phyloP scores from a whole-genome alignment of 2,113 vertebrate species.

The Neomonachus schauinslandi region DNA sequence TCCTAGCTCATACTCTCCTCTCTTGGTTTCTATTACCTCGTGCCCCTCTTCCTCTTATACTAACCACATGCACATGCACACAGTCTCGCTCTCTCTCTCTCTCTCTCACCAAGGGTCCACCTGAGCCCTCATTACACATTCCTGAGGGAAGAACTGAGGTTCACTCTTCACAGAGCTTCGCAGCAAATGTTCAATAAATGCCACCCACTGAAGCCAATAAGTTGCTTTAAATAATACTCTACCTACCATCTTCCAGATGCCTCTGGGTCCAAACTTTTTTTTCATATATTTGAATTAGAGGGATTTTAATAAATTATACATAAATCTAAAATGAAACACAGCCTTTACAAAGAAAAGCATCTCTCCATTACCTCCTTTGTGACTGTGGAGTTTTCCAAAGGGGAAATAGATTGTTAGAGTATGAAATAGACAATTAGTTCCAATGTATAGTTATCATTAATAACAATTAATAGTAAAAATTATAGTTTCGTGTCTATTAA shows the following conservation, averaged over 20 bases:
- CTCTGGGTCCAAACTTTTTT: not conserved
- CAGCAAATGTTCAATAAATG: not conserved
- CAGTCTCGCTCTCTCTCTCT: not conserved
- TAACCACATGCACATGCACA: not conserved
- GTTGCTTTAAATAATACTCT: not conserved
- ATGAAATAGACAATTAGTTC: slow-evolving; percentile 24
- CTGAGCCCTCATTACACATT: not conserved
- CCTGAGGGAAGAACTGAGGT: not conserved
- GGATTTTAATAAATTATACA: slow-evolving; percentile 4
- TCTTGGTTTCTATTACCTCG: not conserved
- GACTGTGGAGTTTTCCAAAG: not conserved
- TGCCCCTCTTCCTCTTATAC: not conserved
- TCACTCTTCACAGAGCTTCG: not conserved
- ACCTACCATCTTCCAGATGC: not conserved
- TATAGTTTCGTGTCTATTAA: slow-evolving; percentile 27
- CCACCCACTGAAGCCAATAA: not conserved
- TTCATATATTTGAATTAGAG: not conserved
- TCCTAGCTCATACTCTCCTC: not conserved
- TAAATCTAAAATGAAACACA: not conserved
- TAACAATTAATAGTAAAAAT: slow-evolving; percentile 14
- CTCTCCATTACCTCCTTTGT: not conserved
- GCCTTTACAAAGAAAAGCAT: slow-evolving; percentile 13
- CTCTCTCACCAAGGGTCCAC: not conserved
- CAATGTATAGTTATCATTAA: slow-evolving; percentile 17
- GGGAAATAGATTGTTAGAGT: not conserved